phyloP scores from a whole-genome alignment of 2,113 vertebrate species.

The Chelonoidis abingdonii region DNA sequence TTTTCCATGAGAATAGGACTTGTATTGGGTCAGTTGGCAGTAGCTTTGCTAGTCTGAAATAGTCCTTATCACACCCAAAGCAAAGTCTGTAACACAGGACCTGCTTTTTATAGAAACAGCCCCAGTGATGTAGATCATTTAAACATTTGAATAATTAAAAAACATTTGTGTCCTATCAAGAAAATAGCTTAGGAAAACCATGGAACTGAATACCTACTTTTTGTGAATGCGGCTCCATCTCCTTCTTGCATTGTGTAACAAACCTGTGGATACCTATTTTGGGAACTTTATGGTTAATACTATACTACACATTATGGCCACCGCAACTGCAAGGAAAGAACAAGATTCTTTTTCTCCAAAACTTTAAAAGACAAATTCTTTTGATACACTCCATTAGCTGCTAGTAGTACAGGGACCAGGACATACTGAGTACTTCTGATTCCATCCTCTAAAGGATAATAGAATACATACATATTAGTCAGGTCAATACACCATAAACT shows the following conservation, averaged over 20 bases:
- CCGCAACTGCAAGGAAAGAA: not conserved
- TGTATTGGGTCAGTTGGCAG: not conserved
- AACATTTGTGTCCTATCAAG: fast-evolving
- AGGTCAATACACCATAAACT: not conserved
- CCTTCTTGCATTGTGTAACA: not conserved
- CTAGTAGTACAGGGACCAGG: not conserved
- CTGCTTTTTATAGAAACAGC: not conserved
- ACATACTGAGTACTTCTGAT: not conserved
- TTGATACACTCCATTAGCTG: not conserved
- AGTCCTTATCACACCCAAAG: not conserved
- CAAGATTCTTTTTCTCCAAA: not conserved
- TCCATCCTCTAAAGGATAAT: not conserved
- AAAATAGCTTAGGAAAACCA: not conserved
- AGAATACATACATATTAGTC: not conserved
- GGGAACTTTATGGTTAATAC: not conserved
- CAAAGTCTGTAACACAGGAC: slow-evolving; percentile 5
- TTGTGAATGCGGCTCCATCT: not conserved
- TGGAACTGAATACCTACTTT: not conserved
- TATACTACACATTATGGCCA: not conserved
- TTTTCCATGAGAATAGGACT: slow-evolving; percentile 44
- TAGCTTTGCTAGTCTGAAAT: slow-evolving; percentile 48
- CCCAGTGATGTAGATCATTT: not conserved
- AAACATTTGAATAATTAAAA: slow-evolving; percentile 5
- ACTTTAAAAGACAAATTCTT: not conserved
- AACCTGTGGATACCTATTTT: not conserved